Evolutionary conservation across 2,797 vertebrate genomes (phyloP).

Genomic region (Notolepis coatsorum): DNA sequence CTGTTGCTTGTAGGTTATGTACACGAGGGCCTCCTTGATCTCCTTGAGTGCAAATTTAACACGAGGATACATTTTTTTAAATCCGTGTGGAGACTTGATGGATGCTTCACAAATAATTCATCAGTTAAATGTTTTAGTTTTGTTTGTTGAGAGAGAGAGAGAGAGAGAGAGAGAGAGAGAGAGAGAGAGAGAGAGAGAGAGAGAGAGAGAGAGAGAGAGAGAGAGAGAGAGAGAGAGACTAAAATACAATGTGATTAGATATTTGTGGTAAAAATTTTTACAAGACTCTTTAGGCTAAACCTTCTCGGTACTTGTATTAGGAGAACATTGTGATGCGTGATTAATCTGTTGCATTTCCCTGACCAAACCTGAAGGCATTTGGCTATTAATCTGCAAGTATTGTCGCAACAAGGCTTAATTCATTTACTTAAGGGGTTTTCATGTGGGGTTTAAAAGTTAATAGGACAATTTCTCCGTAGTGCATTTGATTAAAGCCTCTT

Average conservation of each 20-base stretch:
- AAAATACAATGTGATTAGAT: too few relatives aligned
- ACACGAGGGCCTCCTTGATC: conserved; percentile 49
- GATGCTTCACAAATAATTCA: conserved; percentile 70
- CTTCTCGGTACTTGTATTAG: too few relatives aligned
- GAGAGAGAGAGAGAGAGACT: too few relatives aligned
- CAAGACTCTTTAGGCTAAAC: too few relatives aligned
- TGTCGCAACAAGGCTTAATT: conserved; percentile 78
- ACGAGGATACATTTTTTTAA: conserved; percentile 49
- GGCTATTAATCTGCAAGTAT: conserved; percentile 74
- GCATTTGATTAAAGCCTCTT: conserved; percentile 83
- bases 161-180: neutral
- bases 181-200: too few relatives aligned
- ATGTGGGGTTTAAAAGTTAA: conserved; percentile 82
- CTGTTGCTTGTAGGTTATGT: conserved; percentile 45
- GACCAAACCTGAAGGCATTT: conserved; percentile 64
- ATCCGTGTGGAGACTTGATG: conserved; percentile 57
- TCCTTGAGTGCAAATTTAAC: conserved; percentile 32
- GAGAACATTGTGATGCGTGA: conserved; percentile 44
- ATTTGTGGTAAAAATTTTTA: too few relatives aligned
- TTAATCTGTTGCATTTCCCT: conserved; percentile 64
- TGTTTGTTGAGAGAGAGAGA: conserved; percentile 37
- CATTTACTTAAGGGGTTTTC: conserved; percentile 82
- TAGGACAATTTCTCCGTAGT: conserved; percentile 75
- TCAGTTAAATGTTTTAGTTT: conserved; percentile 59
- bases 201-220: too few relatives aligned